Conservation (phyloP, 2,888 invertebrate genomes). For the Ormyrus pomaceus region DNA sequence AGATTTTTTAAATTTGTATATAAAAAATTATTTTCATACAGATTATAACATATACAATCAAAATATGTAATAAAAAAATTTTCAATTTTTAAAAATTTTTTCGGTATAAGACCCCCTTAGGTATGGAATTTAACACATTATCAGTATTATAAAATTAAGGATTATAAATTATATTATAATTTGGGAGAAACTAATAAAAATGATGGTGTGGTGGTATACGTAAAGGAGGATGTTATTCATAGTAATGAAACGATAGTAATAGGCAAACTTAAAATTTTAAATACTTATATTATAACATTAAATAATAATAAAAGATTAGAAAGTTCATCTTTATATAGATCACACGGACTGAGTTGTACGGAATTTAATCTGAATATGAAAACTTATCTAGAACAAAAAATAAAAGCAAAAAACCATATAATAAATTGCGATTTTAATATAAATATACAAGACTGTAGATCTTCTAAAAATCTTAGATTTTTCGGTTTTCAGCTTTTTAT, state of each 20-base stretch:
- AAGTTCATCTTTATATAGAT: slow-evolving; percentile 15
- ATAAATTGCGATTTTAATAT: slow-evolving; percentile 5
- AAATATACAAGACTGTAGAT: background rate
- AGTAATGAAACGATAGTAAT: background rate
- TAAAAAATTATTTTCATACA: too few species aligned
- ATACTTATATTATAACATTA: slow-evolving; percentile 9
- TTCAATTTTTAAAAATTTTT: too few species aligned
- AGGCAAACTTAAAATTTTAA: slow-evolving; percentile 8
- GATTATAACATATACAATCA: too few species aligned
- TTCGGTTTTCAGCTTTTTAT: too few species aligned
- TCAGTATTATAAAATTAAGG: too few species aligned
- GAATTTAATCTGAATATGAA: slow-evolving; percentile 6
- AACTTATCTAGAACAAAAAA: slow-evolving; percentile 1
- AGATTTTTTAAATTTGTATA: too few species aligned
- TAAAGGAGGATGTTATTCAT: background rate
- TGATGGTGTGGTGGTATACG: too few species aligned
- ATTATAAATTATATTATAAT: too few species aligned
- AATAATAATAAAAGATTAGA: slow-evolving; percentile 5
- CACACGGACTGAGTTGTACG: background rate
- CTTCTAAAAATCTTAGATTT: slow-evolving; percentile 1
- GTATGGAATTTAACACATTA: too few species aligned
- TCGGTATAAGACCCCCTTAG: too few species aligned
- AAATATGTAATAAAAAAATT: too few species aligned
- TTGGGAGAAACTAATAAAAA: too few species aligned
- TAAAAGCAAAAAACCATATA: background rate